Conservation (phyloP, 2,113 vertebrate species). For the Pelobates fuscus region DNA sequence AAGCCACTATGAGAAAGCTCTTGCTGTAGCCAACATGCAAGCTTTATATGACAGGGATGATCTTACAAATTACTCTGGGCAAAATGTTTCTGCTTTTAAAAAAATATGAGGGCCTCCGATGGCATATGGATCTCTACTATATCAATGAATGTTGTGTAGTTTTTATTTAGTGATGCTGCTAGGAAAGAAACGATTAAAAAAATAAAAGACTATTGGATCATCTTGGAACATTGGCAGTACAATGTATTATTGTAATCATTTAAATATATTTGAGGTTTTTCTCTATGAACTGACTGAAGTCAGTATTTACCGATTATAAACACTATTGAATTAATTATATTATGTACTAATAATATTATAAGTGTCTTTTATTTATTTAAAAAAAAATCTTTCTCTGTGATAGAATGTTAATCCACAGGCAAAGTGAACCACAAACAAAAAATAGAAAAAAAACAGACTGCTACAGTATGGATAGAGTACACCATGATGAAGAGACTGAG, state of each 20-base stretch:
- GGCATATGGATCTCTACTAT: slow-evolving; percentile 6
- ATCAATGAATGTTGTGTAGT: slow-evolving; percentile 45
- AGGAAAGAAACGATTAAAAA: slow-evolving; percentile 61
- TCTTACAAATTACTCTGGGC: neutral
- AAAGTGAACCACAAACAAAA: no score
- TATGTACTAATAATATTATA: no score
- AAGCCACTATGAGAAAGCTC: neutral
- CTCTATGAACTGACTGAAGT: no score
- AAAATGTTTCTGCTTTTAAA: slow-evolving; percentile 10
- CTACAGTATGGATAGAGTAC: no score
- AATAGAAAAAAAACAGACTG: no score
- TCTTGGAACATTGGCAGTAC: neutral
- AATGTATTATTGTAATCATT: neutral
- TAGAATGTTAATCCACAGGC: no score
- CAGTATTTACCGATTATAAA: no score
- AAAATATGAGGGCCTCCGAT: neutral
- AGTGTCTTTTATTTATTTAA: no score
- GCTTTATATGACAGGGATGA: neutral
- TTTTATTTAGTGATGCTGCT: slow-evolving; percentile 52
- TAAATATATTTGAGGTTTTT: no score
- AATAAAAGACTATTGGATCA: slow-evolving; percentile 46
- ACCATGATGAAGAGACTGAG: no score
- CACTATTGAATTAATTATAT: no score
- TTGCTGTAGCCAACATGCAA: neutral
- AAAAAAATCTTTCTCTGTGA: no score